These are phyloP conservation scores for Whitmania pigra DNA, from an alignment of 1,140 invertebrate genomes.

Conservation along the genomic window DNA sequence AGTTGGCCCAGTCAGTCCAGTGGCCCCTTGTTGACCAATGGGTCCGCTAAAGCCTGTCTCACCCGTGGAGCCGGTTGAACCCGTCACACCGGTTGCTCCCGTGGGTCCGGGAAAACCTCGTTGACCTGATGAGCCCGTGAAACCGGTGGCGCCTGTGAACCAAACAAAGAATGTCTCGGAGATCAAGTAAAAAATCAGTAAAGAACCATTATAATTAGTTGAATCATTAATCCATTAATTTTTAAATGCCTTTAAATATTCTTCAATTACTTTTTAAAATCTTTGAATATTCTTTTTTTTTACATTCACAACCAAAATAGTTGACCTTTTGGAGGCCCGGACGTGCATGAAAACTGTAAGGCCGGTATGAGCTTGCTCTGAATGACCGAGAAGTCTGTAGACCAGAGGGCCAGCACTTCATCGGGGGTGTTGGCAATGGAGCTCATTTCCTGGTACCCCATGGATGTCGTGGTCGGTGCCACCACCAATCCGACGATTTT, in stretches of 20 bases:
- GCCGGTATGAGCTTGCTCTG: background rate
- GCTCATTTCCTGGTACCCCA: constrained; percentile 4
- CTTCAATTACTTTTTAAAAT: too few relatives aligned
- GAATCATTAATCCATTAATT: too few relatives aligned
- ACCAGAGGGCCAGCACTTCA: constrained; percentile 2
- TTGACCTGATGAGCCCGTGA: background rate
- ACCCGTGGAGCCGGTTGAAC: background rate
- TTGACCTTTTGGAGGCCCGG: constrained; percentile 3
- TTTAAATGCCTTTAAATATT: too few relatives aligned
- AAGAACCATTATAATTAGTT: too few relatives aligned
- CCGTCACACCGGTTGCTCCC: background rate
- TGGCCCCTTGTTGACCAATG: background rate
- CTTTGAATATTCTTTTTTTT: too few relatives aligned
- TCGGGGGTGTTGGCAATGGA: background rate
- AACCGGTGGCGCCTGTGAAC: background rate
- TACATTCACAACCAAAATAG: background rate
- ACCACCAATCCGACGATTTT: constrained; percentile 16
- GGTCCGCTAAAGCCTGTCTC: background rate
- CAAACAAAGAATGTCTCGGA: background rate
- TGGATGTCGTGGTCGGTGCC: background rate
- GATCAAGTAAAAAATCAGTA: too few relatives aligned
- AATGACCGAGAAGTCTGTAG: background rate
- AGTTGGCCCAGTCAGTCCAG: constrained; percentile 1
- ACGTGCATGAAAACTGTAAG: background rate
- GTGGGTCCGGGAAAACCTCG: background rate